These are phyloP conservation scores for Tachyglossus aculeatus DNA, from an alignment of 2,797 vertebrate species.

Conservation along the genomic window DNA sequence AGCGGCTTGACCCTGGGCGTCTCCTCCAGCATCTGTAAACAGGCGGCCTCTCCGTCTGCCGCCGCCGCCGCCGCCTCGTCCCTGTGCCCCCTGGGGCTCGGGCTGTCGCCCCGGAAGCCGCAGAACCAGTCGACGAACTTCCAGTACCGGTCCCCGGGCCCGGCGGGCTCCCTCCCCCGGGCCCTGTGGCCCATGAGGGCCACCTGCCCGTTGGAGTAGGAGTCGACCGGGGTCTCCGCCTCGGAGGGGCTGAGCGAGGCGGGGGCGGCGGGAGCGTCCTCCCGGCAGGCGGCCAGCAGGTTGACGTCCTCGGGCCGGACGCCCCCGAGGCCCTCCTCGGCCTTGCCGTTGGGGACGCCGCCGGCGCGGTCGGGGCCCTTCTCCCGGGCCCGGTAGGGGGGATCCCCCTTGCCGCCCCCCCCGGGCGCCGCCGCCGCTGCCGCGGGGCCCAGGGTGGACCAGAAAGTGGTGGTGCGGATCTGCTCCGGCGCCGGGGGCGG, in stretches of 20 bases:
- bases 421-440: constrained; percentile 56
- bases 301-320: constrained; percentile 82
- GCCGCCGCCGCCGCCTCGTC: too few relatives aligned
- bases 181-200: constrained; percentile 77
- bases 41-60: constrained; percentile 78
- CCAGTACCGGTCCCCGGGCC: constrained; percentile 67
- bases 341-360: constrained; percentile 76
- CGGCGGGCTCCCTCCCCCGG: constrained; percentile 62
- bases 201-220: constrained; percentile 78
- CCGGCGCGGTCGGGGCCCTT: constrained; percentile 72
- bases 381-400: constrained; percentile 70
- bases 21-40: constrained; percentile 91
- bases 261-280: constrained; percentile 80
- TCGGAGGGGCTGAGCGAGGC: constrained; percentile 82
- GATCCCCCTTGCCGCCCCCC: constrained; percentile 68
- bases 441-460: constrained; percentile 79
- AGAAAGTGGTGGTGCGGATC: constrained; percentile 87
- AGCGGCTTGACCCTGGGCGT: constrained; percentile 84
- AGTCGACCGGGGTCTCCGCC: constrained; percentile 84
- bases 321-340: constrained; percentile 80
- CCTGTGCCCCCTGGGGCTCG: constrained; percentile 73
- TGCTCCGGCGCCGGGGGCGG: constrained; percentile 86
- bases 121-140: constrained; percentile 87
- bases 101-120: constrained; percentile 80
- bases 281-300: constrained; percentile 82